Conservation (phyloP, 2,888 invertebrate species). For the Dynastes maya region DNA sequence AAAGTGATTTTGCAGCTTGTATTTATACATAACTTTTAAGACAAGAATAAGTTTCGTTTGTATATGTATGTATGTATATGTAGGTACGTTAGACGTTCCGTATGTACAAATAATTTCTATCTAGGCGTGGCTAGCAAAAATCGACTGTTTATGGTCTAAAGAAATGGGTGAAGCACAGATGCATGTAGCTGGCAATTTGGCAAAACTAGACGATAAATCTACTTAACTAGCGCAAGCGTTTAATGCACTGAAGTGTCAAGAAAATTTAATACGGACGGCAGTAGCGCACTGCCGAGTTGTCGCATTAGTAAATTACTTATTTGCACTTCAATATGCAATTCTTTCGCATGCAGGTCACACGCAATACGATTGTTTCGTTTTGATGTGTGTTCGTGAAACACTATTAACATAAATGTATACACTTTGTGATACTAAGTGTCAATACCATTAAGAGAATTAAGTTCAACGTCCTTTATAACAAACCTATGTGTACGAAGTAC, state of each 20-base stretch:
- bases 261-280: conserved; percentile 3
- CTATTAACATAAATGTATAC: conserved; percentile 40
- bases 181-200: conserved; percentile 17
- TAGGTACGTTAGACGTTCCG: too few relatives aligned
- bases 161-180: not conserved
- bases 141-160: not conserved
- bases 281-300: not conserved
- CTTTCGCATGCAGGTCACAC: conserved; percentile 34
- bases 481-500: conserved; percentile 10
- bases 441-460: conserved; percentile 44
- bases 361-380: conserved; percentile 34
- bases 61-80: too few relatives aligned
- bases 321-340: conserved; percentile 24
- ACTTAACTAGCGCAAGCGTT: conserved; percentile 7
- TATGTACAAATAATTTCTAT: not conserved
- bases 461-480: conserved; percentile 32
- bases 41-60: too few relatives aligned
- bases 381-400: conserved; percentile 20
- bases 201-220: conserved; percentile 18
- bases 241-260: conserved; percentile 1
- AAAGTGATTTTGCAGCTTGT: too few relatives aligned
- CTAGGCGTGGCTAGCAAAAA: not conserved
- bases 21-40: too few relatives aligned
- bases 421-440: conserved; percentile 45
- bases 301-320: conserved; percentile 35